phyloP scores from a whole-genome alignment of 2,888 invertebrate genomes.

The Stegana nigrithorax region DNA sequence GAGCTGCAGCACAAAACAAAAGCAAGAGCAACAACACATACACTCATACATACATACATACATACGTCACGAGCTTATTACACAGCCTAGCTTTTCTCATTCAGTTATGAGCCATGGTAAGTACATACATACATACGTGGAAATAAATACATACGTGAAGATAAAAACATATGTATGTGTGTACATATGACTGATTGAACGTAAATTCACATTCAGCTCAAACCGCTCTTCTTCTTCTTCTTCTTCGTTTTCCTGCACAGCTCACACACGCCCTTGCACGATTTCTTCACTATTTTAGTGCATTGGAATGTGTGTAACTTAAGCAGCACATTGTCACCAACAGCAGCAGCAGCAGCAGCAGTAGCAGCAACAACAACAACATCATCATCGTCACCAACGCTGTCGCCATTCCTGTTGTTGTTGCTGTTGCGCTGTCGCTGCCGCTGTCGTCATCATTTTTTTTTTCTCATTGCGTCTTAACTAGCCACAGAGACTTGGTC shows the following conservation, averaged over 20 bases:
- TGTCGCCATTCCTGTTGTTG: not conserved
- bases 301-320: not conserved
- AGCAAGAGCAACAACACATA: constrained; percentile 1
- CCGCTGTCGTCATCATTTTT: not conserved
- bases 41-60: not conserved
- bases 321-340: not conserved
- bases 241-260: not conserved
- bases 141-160: too few relatives aligned
- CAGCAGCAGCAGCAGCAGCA: constrained; percentile 10
- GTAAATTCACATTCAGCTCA: too few relatives aligned
- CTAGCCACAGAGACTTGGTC: too few relatives aligned
- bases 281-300: not conserved
- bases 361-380: constrained; percentile 13
- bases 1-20: not conserved
- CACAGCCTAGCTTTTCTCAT: too few relatives aligned
- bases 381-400: too few relatives aligned
- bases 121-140: too few relatives aligned
- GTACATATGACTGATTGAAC: too few relatives aligned
- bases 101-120: too few relatives aligned
- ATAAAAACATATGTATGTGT: too few relatives aligned
- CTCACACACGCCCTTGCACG: constrained; percentile 1
- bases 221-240: not conserved
- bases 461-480: not conserved
- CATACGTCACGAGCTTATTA: too few relatives aligned
- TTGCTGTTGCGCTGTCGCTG: not conserved